Evolutionary conservation across 2,888 invertebrate genomes (phyloP).

Genomic region (Hipparchia semele): DNA sequence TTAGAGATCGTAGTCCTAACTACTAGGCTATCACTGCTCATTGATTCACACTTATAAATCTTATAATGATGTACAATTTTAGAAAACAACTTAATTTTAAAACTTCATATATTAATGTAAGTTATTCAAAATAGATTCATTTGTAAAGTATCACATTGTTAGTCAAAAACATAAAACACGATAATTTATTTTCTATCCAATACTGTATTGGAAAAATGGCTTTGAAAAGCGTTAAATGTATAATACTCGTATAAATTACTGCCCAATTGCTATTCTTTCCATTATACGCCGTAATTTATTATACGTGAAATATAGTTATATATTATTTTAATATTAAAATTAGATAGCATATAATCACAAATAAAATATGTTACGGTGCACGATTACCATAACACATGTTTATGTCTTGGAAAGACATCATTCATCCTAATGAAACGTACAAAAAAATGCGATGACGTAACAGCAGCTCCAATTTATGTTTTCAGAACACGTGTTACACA

Average conservation of each 20-base stretch:
- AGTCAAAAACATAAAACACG: neutral
- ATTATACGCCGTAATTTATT: conserved; percentile 31
- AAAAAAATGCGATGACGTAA: conserved; percentile 52
- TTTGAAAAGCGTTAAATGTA: conserved; percentile 23
- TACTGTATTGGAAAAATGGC: conserved; percentile 20
- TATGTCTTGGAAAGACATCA: conserved; percentile 31
- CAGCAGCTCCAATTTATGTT: conserved; percentile 48
- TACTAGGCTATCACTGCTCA: no score
- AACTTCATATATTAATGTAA: no score
- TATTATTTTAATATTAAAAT: conserved; percentile 31
- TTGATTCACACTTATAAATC: no score
- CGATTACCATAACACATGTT: conserved; percentile 40
- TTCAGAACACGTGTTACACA: conserved; percentile 58
- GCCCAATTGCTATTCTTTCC: conserved; percentile 18
- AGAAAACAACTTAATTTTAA: no score
- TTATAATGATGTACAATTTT: no score
- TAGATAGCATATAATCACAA: conserved; percentile 22
- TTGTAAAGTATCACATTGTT: neutral
- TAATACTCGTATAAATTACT: conserved; percentile 27
- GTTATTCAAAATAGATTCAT: no score
- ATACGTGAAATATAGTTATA: conserved; percentile 25
- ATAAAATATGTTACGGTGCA: conserved; percentile 20
- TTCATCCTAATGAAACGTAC: conserved; percentile 34
- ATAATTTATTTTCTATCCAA: conserved; percentile 12
- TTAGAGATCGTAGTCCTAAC: no score